Evolutionary conservation across 2,113 vertebrate genomes (phyloP).

Genomic region (Lampris incognitus): DNA sequence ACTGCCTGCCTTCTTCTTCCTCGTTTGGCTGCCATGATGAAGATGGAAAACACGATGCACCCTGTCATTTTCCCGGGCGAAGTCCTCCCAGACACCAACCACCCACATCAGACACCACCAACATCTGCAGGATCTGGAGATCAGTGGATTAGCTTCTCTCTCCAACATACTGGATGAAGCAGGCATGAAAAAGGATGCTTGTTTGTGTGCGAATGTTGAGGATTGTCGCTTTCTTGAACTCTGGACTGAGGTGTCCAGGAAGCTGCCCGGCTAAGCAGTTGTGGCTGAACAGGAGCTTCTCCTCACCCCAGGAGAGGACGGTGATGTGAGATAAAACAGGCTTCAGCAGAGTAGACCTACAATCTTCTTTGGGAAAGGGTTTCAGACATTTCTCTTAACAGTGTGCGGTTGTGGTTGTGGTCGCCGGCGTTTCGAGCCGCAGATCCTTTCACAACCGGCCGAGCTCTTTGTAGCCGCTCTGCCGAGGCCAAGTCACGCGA

Average conservation of each 20-base stretch:
- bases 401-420: background rate
- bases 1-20: no score
- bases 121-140: no score
- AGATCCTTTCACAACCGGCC: conserved; percentile 7
- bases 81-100: no score
- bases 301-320: background rate
- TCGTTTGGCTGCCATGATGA: no score
- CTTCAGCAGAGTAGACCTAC: background rate
- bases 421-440: background rate
- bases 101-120: no score
- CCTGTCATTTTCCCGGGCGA: no score
- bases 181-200: background rate
- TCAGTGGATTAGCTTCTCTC: no score
- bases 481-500: background rate
- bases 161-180: background rate
- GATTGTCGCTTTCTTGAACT: background rate
- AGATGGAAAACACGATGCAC: no score
- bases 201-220: background rate
- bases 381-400: background rate
- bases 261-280: background rate
- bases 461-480: conserved; percentile 3
- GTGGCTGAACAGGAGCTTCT: background rate
- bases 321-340: background rate
- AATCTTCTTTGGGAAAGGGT: background rate
- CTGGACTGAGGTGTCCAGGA: background rate